Evolutionary conservation across 2,113 vertebrate species (phyloP).

Genomic region (Accipiter virgatus): DNA sequence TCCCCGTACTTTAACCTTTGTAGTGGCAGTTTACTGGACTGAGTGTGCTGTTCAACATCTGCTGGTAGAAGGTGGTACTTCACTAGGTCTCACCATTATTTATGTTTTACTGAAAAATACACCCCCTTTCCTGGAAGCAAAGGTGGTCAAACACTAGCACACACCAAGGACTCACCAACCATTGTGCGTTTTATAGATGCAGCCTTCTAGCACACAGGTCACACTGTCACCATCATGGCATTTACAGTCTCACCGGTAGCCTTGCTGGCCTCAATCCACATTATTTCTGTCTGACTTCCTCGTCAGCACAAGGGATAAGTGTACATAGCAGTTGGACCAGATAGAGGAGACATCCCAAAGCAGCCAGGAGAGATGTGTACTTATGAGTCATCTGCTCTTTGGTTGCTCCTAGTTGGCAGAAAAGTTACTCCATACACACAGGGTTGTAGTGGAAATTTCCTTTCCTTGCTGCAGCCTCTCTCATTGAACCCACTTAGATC

Average conservation of each 20-base stretch:
- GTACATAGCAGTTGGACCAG: neutral
- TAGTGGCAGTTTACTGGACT: neutral
- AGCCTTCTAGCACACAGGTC: neutral
- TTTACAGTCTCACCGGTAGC: neutral
- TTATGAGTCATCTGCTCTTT: constrained; percentile 12
- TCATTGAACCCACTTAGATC: neutral
- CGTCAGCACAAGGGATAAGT: neutral
- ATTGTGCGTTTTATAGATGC: neutral
- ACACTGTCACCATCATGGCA: neutral
- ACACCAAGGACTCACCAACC: neutral
- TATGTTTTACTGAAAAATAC: neutral
- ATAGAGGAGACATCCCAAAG: neutral
- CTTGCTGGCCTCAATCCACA: neutral
- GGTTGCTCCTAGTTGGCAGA: neutral
- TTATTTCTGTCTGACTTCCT: constrained; percentile 4
- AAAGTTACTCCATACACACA: neutral
- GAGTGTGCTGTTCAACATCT: neutral
- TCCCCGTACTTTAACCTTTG: neutral
- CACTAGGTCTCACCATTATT: neutral
- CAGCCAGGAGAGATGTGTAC: neutral
- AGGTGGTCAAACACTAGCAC: neutral
- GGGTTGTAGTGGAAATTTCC: neutral
- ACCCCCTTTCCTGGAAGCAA: neutral
- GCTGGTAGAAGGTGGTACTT: neutral
- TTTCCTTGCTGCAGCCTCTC: neutral